Percentiles rank a stretch among this genome's conserved stretches.
Evolutionary conservation across 2,797 vertebrate species (phyloP).

Genomic region (Meda fulgida): DNA sequence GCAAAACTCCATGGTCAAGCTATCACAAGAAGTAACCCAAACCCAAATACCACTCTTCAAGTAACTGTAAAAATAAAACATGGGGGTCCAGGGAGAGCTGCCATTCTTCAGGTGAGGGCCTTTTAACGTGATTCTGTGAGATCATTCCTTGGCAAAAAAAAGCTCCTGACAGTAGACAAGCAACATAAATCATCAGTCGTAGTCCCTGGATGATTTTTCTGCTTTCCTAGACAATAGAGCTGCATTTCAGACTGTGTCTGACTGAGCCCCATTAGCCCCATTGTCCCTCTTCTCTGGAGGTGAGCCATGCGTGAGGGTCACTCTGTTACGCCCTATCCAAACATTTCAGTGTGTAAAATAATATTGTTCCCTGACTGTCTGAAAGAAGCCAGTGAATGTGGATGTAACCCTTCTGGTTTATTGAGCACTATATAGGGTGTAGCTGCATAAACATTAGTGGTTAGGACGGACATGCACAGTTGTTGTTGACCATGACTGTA

Average conservation of each 20-base stretch:
- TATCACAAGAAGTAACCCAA: conserved; percentile 80
- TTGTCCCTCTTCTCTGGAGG: conserved; percentile 63
- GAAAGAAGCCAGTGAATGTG: conserved; percentile 6
- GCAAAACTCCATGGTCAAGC: conserved; percentile 73
- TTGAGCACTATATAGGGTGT: neutral
- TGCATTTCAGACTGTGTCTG: conserved; percentile 62
- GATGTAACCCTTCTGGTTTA: conserved; percentile 6
- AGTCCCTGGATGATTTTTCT: conserved; percentile 45
- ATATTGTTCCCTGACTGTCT: conserved; percentile 25
- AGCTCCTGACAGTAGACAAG: conserved; percentile 71
- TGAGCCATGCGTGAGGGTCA: conserved; percentile 58
- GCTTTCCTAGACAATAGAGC: conserved; percentile 53
- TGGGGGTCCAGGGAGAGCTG: conserved; percentile 74
- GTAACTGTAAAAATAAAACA: conserved; percentile 85
- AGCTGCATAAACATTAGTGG: conserved; percentile 20
- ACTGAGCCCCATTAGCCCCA: conserved; percentile 59
- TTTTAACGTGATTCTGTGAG: conserved; percentile 71
- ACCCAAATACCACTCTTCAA: conserved; percentile 78
- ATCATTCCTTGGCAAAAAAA: conserved; percentile 59
- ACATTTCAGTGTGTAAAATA: conserved; percentile 51
- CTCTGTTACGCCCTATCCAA: conserved; percentile 56
- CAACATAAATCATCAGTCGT: conserved; percentile 77
- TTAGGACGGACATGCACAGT: neutral
- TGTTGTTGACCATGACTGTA: neutral
- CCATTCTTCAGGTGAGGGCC: conserved; percentile 73